phyloP scores from a whole-genome alignment of 92 coral and sea anemone species.

The Pocillopora grandis region DNA sequence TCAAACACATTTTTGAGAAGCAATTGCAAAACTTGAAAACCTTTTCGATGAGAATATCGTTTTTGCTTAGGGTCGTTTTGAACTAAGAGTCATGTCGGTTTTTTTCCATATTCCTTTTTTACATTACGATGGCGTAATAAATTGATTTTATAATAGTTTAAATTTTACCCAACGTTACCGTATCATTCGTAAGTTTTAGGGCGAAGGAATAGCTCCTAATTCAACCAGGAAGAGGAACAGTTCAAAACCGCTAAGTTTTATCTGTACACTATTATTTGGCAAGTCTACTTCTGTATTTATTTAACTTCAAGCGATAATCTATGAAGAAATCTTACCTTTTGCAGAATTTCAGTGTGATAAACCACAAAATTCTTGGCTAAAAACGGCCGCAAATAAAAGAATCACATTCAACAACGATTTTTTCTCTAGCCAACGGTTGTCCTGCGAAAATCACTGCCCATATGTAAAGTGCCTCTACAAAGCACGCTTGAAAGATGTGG shows the following conservation, averaged over 20 bases:
- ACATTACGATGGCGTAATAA: neutral
- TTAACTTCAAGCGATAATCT: neutral
- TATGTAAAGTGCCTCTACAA: neutral
- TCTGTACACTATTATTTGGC: neutral
- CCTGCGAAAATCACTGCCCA: slow-evolving; percentile 16
- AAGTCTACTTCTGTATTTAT: neutral
- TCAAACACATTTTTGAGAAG: too few species aligned
- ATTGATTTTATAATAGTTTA: neutral
- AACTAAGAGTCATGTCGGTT: neutral
- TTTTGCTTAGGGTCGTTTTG: neutral
- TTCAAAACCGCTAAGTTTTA: neutral
- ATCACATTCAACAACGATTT: neutral
- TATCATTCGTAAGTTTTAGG: neutral
- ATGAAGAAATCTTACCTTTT: slow-evolving; percentile 7
- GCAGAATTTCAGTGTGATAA: neutral
- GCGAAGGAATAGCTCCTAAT: neutral
- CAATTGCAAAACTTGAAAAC: neutral
- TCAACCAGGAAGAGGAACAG: neutral
- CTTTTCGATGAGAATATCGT: too few species aligned
- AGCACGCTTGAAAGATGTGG: neutral
- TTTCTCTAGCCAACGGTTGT: neutral
- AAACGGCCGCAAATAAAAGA: neutral
- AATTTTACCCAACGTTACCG: neutral
- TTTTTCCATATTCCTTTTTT: neutral
- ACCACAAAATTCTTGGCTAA: neutral